A percentile compares a stretch with the other conserved stretches of the same genome.
phyloP scores from a whole-genome alignment of 2,888 invertebrate genomes.

The Idaea aversata region DNA sequence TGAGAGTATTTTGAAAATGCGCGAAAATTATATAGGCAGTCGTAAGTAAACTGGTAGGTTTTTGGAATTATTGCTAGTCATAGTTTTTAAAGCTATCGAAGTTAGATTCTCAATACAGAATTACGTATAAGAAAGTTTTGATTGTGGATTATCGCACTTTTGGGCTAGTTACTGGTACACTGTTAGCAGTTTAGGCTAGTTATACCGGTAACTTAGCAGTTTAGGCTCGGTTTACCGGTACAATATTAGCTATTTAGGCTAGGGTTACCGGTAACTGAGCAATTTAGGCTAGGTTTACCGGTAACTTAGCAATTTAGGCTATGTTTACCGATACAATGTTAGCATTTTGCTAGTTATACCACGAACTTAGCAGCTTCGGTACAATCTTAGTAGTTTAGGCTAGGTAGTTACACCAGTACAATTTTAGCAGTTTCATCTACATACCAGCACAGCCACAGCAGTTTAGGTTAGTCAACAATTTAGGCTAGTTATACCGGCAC shows the following conservation, averaged over 20 bases:
- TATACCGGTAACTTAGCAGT: too few relatives aligned
- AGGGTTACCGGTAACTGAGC: too few relatives aligned
- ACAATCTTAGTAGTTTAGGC: neutral
- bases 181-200: neutral
- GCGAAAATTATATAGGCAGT: too few relatives aligned
- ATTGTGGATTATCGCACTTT: neutral
- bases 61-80: neutral
- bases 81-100: neutral
- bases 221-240: too few relatives aligned
- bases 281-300: too few relatives aligned
- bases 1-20: too few relatives aligned
- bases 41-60: neutral
- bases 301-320: too few relatives aligned
- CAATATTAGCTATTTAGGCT: too few relatives aligned
- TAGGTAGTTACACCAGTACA: neutral
- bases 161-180: neutral
- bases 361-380: neutral
- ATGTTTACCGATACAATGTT: neutral
- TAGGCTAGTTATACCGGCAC: neutral
- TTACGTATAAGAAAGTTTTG: neutral
- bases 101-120: neutral
- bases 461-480: neutral
- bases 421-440: neutral
- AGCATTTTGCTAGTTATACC: neutral
- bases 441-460: neutral